Percentiles rank a stretch among this genome's conserved stretches.
phyloP scores from a whole-genome alignment of 2,888 invertebrate genomes.

The Ommatoiulus sabulosus region DNA sequence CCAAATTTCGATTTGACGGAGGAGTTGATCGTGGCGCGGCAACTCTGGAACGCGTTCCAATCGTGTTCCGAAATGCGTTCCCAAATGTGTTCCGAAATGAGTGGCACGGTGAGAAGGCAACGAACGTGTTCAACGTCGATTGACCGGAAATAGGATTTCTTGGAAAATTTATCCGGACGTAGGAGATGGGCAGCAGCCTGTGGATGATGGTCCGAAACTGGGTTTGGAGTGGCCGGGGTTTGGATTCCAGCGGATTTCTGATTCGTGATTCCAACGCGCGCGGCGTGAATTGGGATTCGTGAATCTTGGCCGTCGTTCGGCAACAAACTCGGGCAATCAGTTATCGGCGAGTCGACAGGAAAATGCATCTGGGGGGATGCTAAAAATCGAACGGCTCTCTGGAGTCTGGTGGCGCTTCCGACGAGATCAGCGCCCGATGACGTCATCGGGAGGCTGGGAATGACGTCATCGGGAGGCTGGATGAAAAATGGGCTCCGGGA shows the following conservation, averaged over 20 bases:
- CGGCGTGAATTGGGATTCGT: neutral
- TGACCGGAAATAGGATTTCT: neutral
- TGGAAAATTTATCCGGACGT: neutral
- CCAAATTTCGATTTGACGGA: too few relatives aligned
- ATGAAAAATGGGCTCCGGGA: neutral
- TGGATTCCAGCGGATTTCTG: neutral
- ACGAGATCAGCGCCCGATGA: neutral
- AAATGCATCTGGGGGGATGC: conserved; percentile 16
- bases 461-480: neutral
- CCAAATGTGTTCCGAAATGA: neutral
- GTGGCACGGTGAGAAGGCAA: too few relatives aligned
- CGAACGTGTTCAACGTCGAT: neutral
- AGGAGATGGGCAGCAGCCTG: neutral
- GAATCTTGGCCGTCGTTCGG: neutral
- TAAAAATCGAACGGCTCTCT: neutral
- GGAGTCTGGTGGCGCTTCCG: neutral
- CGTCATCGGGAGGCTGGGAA: neutral
- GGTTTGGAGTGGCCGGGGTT: neutral
- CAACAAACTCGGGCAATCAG: neutral
- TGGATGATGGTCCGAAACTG: too few relatives aligned
- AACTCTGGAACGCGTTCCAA: neutral
- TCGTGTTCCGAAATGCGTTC: neutral
- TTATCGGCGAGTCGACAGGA: conserved; percentile 34
- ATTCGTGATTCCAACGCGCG: neutral
- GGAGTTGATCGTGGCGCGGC: too few relatives aligned